Evolutionary conservation across 2,113 vertebrate species (phyloP), one percentile per base, ranked within the genome.

Genomic region (Phaethon lepturus): DNA sequence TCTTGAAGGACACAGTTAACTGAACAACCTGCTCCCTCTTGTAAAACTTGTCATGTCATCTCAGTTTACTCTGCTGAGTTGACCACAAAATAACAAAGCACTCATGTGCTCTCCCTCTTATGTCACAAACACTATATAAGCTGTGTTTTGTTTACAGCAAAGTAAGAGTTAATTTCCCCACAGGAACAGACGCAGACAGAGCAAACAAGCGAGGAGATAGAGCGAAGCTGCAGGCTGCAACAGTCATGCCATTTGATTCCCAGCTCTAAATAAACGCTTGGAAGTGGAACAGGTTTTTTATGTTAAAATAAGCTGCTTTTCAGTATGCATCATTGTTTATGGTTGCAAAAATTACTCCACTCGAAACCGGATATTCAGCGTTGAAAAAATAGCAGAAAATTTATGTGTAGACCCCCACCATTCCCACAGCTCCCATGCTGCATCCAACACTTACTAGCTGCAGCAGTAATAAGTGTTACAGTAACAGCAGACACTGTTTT

Each of bases 201-300:
- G 18, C 13, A 40, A 92, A 64, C 31, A 55, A 83, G 28, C 2
- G 0, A 87, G 28, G n/a, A 84, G 64, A 56, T 2, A 29, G 31
- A 71, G 47, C 5, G 6, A 92, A 87, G 50, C 62, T 93, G 67
- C 35, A 69, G 80, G 79, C 83, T 96, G 68, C 68, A 95, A 63
- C 50, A 80, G 60, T 49, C 82, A 52, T 1, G 29, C 72, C 28
- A 69, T 81, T 72, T 78, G 80, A 91, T 90, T 94, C 74, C 63
- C 35, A 81, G 84, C 47, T 95, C 95, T 88, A 93, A 94, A 88
- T 47, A 86, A 93, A 59, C 44, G 40, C 68, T 83, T 95, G 88
- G 72, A 97, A 90, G 73, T 55, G 13, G 59, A 88, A 81, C 28
- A 67, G 88, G 24, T 42, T 86, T 88, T 77, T 90, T 62, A 77